phyloP scores from a whole-genome alignment of 2,888 invertebrate genomes.

The Pheosia tremula region DNA sequence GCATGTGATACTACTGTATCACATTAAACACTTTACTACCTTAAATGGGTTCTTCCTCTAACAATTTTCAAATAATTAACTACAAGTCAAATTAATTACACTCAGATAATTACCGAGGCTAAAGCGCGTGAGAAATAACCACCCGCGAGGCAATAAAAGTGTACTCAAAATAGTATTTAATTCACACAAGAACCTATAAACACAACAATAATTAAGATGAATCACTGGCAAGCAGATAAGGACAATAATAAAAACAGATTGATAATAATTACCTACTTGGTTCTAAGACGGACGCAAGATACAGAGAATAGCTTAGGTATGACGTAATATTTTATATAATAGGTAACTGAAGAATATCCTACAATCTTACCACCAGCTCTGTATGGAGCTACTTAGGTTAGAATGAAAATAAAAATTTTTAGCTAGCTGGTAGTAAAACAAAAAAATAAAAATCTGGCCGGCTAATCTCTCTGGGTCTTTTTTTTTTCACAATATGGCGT shows the following conservation, averaged over 20 bases:
- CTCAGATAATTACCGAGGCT: conserved; percentile 26
- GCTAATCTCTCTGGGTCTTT: no score
- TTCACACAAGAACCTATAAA: conserved; percentile 28
- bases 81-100: neutral
- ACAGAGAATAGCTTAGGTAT: neutral
- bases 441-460: no score
- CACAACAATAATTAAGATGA: conserved; percentile 38
- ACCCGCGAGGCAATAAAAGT: conserved; percentile 42
- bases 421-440: no score
- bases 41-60: neutral
- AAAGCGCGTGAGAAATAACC: conserved; percentile 46
- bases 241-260: neutral
- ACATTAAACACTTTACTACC: no score
- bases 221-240: conserved; percentile 21
- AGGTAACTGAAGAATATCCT: no score
- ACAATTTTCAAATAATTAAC: neutral
- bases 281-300: neutral
- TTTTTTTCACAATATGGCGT: no score
- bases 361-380: no score
- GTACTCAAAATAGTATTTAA: conserved; percentile 35
- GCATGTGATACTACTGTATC: no score
- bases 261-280: conserved; percentile 9
- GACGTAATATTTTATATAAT: no score
- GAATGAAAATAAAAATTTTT: no score
- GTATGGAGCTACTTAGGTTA: no score